These are phyloP conservation scores for Lagocephalus sceleratus DNA, from an alignment of 2,797 vertebrate genomes.

Conservation along the genomic window DNA sequence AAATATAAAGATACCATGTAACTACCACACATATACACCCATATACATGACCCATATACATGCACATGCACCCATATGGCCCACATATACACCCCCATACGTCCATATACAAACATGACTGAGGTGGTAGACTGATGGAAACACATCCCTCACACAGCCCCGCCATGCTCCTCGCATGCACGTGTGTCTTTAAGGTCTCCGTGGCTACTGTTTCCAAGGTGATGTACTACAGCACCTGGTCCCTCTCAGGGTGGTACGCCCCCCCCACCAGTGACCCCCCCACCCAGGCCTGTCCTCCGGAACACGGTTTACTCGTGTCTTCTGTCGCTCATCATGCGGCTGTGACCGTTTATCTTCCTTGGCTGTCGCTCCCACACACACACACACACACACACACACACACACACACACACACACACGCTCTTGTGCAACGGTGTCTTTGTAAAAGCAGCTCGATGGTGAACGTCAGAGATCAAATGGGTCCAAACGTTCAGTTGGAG, in stretches of 20 bases:
- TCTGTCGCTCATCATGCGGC: slow-evolving; percentile 30
- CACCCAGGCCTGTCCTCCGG: slow-evolving; percentile 16
- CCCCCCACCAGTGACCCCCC: slow-evolving; percentile 56
- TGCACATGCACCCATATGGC: too few species aligned
- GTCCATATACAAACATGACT: too few species aligned
- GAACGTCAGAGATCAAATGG: too few species aligned
- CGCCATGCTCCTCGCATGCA: slow-evolving; percentile 8
- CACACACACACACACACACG: too few species aligned
- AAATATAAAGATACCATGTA: too few species aligned
- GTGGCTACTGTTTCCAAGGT: slow-evolving; percentile 71
- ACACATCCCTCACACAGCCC: too few species aligned
- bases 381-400: too few species aligned
- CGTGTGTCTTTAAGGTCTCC: slow-evolving; percentile 70
- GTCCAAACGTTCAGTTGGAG: too few species aligned
- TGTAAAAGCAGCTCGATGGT: too few species aligned
- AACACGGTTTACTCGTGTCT: slow-evolving; percentile 30
- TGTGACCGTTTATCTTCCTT: slow-evolving; percentile 21
- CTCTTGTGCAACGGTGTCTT: too few species aligned
- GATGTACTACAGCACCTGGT: slow-evolving; percentile 73
- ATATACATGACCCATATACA: slow-evolving; percentile 24
- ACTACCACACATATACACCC: slow-evolving; percentile 16
- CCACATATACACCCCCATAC: too few species aligned
- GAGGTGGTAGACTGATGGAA: too few species aligned
- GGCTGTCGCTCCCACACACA: neutral
- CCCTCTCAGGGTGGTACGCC: slow-evolving; percentile 70